Conservation (phyloP, 2,888 invertebrate genomes). For the Sphecodes monilicornis region DNA sequence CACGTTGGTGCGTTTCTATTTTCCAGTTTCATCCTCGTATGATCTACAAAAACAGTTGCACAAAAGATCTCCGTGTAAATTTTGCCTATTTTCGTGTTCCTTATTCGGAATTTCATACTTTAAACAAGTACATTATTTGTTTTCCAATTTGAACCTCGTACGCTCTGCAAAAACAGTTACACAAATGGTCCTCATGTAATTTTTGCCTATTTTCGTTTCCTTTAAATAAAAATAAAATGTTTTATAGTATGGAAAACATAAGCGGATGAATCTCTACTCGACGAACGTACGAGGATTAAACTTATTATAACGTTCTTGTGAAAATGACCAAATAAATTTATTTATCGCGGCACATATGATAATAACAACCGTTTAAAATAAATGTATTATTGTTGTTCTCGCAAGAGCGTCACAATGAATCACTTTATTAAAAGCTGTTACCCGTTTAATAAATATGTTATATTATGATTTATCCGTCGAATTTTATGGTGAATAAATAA, state of each 20-base stretch:
- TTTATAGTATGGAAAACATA: neutral
- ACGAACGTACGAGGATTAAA: neutral
- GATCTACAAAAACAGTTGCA: too few relatives aligned
- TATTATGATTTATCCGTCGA: neutral
- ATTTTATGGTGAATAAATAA: neutral
- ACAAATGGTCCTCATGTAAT: neutral
- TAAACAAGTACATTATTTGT: neutral
- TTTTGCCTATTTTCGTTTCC: neutral
- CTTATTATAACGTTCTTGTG: neutral
- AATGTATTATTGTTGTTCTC: neutral
- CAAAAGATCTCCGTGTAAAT: neutral
- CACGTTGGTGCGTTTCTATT: neutral
- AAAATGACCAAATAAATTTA: neutral
- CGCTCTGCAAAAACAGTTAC: neutral
- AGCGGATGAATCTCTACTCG: neutral
- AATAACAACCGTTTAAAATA: neutral
- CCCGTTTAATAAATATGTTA: neutral
- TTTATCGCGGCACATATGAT: neutral
- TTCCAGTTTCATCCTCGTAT: neutral
- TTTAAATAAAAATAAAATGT: neutral
- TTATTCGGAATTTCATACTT: neutral
- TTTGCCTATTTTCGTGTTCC: neutral
- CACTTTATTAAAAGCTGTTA: neutral
- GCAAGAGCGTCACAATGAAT: neutral
- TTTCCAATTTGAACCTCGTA: neutral